phyloP scores from a whole-genome alignment of 1,140 invertebrate species.

The Diploscapter pachys region DNA sequence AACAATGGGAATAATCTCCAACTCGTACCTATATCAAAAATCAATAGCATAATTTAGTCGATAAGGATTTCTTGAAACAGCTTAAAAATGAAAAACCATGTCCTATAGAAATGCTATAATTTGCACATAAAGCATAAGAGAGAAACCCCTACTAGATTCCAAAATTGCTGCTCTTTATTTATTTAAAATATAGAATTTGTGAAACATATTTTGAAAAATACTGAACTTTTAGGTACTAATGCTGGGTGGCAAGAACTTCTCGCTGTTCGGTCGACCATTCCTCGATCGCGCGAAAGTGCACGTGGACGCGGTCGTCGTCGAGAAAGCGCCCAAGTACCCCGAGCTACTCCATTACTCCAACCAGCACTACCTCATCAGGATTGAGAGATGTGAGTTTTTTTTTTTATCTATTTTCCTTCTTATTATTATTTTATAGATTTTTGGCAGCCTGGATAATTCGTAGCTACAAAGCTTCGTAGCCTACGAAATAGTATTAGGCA shows the following conservation, averaged over 20 bases:
- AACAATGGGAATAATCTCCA: constrained; percentile 11
- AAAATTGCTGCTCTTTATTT: constrained; percentile 10
- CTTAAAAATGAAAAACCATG: neutral
- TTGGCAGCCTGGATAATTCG: too few relatives aligned
- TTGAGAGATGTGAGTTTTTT: constrained; percentile 35
- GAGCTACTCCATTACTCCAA: constrained; percentile 41
- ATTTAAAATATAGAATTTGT: neutral
- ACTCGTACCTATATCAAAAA: constrained; percentile 12
- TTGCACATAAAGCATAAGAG: neutral
- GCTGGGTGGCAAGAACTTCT: constrained; percentile 52
- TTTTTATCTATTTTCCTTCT: constrained; percentile 1
- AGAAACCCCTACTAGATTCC: neutral
- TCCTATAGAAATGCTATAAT: constrained; percentile 2
- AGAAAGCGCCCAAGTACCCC: constrained; percentile 49
- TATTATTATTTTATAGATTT: too few relatives aligned
- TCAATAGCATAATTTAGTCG: constrained; percentile 10
- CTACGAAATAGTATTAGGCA: too few relatives aligned
- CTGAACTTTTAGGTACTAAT: constrained; percentile 45
- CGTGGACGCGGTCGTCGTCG: constrained; percentile 53
- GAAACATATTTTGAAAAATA: neutral
- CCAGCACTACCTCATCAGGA: constrained; percentile 40
- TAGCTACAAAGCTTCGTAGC: too few relatives aligned
- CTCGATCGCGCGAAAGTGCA: constrained; percentile 38
- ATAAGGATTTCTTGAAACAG: constrained; percentile 2
- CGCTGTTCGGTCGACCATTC: constrained; percentile 50